Evolutionary conservation across 2,888 invertebrate genomes (phyloP).

Genomic region (Taenaris catops): DNA sequence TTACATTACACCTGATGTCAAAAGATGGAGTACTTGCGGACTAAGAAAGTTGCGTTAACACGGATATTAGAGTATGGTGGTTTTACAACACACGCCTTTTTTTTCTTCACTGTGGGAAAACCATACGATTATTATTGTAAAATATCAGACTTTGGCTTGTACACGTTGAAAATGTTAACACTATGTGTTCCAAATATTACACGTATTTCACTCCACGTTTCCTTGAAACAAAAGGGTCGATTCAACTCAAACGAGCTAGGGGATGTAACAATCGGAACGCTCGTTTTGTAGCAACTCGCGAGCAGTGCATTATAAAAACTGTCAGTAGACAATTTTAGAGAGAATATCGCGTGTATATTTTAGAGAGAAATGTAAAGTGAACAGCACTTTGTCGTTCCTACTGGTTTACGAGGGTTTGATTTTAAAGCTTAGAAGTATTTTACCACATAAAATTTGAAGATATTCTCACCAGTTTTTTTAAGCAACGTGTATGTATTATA

Average conservation of each 20-base stretch:
- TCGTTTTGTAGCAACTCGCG: conserved; percentile 17
- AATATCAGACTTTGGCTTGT: too few species aligned
- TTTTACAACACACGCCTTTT: too few species aligned
- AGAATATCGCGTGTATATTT: conserved; percentile 15
- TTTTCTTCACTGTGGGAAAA: too few species aligned
- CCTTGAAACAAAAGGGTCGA: conserved; percentile 10
- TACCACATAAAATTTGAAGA: too few species aligned
- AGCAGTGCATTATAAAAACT: conserved; percentile 19
- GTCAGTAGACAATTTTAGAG: conserved; percentile 17
- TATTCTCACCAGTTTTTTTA: too few species aligned
- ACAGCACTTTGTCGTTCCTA: conserved; percentile 10
- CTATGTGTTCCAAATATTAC: background rate
- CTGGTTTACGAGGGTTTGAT: conserved; percentile 7
- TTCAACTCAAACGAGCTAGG: conserved; percentile 17
- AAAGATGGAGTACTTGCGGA: too few species aligned
- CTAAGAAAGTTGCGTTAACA: too few species aligned
- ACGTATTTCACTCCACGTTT: conserved; percentile 7
- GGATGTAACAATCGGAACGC: conserved; percentile 16
- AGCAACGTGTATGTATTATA: too few species aligned
- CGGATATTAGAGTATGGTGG: too few species aligned
- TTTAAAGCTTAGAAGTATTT: background rate
- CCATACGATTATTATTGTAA: too few species aligned
- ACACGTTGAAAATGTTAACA: too few species aligned
- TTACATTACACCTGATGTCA: too few species aligned
- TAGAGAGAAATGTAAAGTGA: conserved; percentile 14